Evolutionary conservation across 2,888 invertebrate genomes (phyloP).

Genomic region (Melanchra persicariae): DNA sequence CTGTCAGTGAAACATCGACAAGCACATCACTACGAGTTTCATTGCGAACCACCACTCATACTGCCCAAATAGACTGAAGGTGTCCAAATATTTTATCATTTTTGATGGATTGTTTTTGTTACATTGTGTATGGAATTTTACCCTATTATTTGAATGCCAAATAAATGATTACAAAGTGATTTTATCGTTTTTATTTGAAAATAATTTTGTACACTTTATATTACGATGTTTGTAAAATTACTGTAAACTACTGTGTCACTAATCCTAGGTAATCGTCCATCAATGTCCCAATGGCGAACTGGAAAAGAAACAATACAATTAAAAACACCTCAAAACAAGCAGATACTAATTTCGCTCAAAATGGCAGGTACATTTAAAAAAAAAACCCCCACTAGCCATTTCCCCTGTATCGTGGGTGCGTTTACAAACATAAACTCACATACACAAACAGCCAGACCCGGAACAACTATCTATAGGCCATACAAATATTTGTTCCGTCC

Average conservation of each 20-base stretch:
- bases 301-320: constrained; percentile 82
- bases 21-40: constrained; percentile 64
- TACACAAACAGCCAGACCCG: no score
- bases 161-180: constrained; percentile 83
- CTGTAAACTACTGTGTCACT: constrained; percentile 88
- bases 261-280: constrained; percentile 99
- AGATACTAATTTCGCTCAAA: not conserved
- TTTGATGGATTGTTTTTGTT: constrained; percentile 88
- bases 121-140: constrained; percentile 86
- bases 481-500: no score
- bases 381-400: no score
- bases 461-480: no score
- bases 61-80: constrained; percentile 89
- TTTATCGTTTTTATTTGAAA: constrained; percentile 70
- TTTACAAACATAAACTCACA: no score
- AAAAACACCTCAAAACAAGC: not conserved
- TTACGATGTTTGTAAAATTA: constrained; percentile 67
- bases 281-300: constrained; percentile 99
- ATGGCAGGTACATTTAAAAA: not conserved
- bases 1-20: constrained; percentile 63
- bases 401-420: no score
- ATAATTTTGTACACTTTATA: constrained; percentile 56
- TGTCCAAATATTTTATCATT: constrained; percentile 88
- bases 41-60: constrained; percentile 73
- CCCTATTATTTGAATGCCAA: constrained; percentile 90